Evolutionary conservation across 2,113 vertebrate species (phyloP), one percentile per base, ranked within the genome.

Genomic region (Grallaria varia): DNA sequence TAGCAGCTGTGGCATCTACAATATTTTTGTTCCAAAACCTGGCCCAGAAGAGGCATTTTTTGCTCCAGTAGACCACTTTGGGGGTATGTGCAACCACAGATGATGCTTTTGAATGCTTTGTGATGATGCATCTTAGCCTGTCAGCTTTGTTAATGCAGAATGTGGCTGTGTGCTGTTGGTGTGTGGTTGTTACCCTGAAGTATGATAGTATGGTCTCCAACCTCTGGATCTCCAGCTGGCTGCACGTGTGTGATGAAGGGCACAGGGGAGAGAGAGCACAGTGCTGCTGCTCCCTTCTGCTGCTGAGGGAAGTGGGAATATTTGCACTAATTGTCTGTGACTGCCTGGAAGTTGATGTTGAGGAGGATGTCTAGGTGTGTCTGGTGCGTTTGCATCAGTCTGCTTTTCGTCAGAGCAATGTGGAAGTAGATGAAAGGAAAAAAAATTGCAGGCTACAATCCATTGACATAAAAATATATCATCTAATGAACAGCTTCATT

Each of bases 151-250:
- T 39, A 10, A 9, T 44, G 49, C 0, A 1, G 35, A 50, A 13
- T 4, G 3, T 0, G 16, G 45, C 30, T 0, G 0, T 37, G 35
- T 45, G 60, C n/a, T 30, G 23, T 30, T 50, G 1, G 1, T 35
- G 37, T 49, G 19, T 45, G 3, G 20, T 31, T 31, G 24, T 25
- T n/a, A 42, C 21, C 30, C 8, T 39, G 15, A 58, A 37, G 68
- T 17, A 18, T 2, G 1, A 35, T 39, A 37, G 68, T 17, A 18
- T 2, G 1, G 33, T 39, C 21, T 68, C 31, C 37, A 39, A 7
- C 21, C 9, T 8, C 10, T 12, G 31, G 10, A 4, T 52, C 39
- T 75, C 12, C 33, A 16, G 14, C 30, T 53, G 37, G 16, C 19
- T 75, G 4, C 11, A 0, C 0, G 37, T 8, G 7, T 28, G 15